Percentiles rank a stretch among this genome's conserved stretches.
Conservation (phyloP, 2,888 invertebrate genomes). For the Phortica okadai region DNA sequence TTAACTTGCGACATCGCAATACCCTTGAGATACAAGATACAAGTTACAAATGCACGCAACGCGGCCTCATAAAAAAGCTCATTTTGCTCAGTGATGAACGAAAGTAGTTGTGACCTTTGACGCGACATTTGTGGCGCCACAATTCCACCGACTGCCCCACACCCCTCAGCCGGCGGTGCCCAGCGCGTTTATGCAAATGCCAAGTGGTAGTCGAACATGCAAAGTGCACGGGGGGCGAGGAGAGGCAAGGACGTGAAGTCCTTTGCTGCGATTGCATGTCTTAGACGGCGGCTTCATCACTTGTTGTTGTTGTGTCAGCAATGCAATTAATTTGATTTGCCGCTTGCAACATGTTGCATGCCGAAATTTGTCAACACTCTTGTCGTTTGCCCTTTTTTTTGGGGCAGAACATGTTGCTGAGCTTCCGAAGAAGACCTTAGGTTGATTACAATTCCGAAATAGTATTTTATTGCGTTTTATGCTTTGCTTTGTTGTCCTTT, state of each 20-base stretch:
- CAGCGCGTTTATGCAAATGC: conserved; percentile 46
- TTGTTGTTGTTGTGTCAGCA: conserved; percentile 50
- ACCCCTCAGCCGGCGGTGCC: neutral
- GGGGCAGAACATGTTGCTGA: no score
- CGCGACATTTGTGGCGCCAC: neutral
- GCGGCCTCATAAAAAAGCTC: neutral
- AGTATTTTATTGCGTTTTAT: no score
- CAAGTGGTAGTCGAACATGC: conserved; percentile 51
- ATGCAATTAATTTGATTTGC: conserved; percentile 64
- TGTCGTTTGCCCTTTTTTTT: no score
- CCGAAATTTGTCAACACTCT: no score
- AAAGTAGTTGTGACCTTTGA: neutral
- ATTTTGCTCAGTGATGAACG: neutral
- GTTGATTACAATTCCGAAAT: no score
- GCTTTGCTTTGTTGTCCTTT: no score
- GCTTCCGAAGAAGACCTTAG: no score
- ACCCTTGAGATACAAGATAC: neutral
- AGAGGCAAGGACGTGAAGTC: no score
- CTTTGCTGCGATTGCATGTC: no score
- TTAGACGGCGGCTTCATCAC: no score
- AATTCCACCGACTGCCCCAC: neutral
- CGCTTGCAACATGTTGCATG: no score
- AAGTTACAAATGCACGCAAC: neutral
- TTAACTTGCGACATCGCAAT: neutral
- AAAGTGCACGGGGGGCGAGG: conserved; percentile 50